A percentile compares a stretch with the other conserved stretches of the same genome.
phyloP scores from a whole-genome alignment of 1,140 invertebrate genomes.

The Aporrectodea caliginosa region DNA sequence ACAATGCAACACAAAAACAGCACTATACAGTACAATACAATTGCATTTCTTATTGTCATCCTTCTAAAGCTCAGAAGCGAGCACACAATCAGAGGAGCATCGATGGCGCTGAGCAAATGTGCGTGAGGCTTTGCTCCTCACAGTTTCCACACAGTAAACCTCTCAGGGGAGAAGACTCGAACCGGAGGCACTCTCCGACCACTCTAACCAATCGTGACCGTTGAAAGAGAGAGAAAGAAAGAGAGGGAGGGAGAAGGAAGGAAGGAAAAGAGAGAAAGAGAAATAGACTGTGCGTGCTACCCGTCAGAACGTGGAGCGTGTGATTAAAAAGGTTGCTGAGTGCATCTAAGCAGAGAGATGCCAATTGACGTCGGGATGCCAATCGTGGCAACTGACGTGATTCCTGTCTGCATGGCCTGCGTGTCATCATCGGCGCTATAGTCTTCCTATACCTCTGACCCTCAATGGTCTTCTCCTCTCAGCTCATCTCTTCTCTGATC shows the following conservation, averaged over 20 bases:
- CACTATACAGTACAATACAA: background rate
- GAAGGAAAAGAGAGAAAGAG: background rate
- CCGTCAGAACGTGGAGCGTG: background rate
- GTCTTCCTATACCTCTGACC: background rate
- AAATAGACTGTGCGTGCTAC: background rate
- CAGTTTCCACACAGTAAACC: too few species aligned
- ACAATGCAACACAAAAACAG: background rate
- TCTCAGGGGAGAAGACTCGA: too few species aligned
- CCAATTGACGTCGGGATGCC: too few species aligned
- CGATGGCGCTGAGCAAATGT: too few species aligned
- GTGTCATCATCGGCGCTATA: background rate
- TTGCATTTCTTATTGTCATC: background rate
- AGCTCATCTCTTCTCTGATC: conserved; percentile 8
- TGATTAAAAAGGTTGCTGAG: background rate
- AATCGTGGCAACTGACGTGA: too few species aligned
- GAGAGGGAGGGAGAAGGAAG: background rate
- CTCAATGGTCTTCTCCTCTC: background rate
- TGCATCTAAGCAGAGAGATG: too few species aligned
- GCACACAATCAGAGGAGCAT: too few species aligned
- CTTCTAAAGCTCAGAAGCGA: background rate
- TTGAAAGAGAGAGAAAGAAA: background rate
- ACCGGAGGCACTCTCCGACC: too few species aligned
- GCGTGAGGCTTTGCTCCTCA: too few species aligned
- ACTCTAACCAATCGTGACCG: background rate
- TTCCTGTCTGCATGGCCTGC: too few species aligned